Base-by-base conservation (phyloP, 2,888 invertebrate genomes). In the Lissonota sp. region DNA sequence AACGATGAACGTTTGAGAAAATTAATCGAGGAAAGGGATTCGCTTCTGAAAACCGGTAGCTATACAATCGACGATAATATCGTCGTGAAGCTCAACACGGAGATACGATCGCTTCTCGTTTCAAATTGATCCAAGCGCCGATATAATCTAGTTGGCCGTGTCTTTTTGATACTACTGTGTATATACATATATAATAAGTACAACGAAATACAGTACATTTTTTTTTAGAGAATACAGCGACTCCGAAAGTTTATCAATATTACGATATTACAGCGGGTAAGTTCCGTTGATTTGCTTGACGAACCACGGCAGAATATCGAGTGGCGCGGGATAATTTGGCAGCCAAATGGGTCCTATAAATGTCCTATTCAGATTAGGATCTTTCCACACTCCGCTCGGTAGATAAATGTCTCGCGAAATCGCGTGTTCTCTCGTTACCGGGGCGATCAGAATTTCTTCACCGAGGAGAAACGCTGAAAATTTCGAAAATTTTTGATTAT, bases 391-490 rank as follows among this genome's bases (percentile, higher is more conserved):
- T 0, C 97, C 98, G 5, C 87, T 91, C 0, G 97, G 97, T 0
- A 97, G 93, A 92, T 97, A 97, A 67, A 98, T 94, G 90, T 96
- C 94, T 5, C 97, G 94, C 0, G 93, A 89, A 0, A 88, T 92
- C 0, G 95, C 94, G 0, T 95, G 95, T 91, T 95, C 93, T 49
- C 93, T 92, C 8, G 97, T 87, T 0, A 98, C 94, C 0, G 98
- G 98, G 0, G 98, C 98, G 0, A 96, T 96, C 71, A 98, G 92
- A 53, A 97, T 94, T 67, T 94, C 93, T 85, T 97, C 96, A 3
- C 97, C 98, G 7, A 98, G 93, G 26, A 97, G 93, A 89, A 95
- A 98, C 92, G 97, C 97, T 97, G 93, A 0, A 91, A 92, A 83
- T 64, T n/a, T 26, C 26, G 3, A 64, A 39, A 86, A 75, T 67